Evolutionary conservation across 2,797 vertebrate genomes (phyloP).

Genomic region (Pteronotus mesoamericanus): DNA sequence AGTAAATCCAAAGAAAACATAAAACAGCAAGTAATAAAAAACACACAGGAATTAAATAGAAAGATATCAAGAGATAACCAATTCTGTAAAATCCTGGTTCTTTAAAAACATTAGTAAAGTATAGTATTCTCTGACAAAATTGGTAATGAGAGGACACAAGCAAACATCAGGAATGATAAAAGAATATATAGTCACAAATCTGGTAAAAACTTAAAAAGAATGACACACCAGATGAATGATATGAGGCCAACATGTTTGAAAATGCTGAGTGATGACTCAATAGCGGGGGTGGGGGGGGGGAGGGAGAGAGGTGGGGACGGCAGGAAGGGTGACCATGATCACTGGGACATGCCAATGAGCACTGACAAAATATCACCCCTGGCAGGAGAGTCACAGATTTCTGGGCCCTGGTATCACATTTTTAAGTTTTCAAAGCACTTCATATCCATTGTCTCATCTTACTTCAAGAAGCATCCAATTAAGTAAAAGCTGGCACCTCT

Average conservation of each 20-base stretch:
- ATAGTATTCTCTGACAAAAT: background rate
- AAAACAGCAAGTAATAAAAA: background rate
- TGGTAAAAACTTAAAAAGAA: background rate
- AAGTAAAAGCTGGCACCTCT: background rate
- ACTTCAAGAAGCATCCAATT: background rate
- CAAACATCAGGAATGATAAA: background rate
- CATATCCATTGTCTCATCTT: background rate
- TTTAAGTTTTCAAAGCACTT: background rate
- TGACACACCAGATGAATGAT: background rate
- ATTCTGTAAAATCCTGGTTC: background rate
- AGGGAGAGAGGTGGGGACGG: rapidly evolving
- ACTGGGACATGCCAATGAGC: background rate
- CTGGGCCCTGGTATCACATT: background rate
- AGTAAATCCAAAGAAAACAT: background rate
- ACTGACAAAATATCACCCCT: background rate
- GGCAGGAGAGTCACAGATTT: background rate
- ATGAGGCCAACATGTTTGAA: background rate
- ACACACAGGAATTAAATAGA: background rate
- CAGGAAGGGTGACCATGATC: background rate
- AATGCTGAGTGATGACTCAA: background rate
- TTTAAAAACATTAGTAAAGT: background rate
- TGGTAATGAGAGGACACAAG: background rate
- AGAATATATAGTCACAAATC: background rate
- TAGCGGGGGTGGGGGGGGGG: background rate
- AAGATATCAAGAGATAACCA: background rate